Evolutionary conservation across 2,888 invertebrate genomes (phyloP).

Genomic region (Allacma fusca): DNA sequence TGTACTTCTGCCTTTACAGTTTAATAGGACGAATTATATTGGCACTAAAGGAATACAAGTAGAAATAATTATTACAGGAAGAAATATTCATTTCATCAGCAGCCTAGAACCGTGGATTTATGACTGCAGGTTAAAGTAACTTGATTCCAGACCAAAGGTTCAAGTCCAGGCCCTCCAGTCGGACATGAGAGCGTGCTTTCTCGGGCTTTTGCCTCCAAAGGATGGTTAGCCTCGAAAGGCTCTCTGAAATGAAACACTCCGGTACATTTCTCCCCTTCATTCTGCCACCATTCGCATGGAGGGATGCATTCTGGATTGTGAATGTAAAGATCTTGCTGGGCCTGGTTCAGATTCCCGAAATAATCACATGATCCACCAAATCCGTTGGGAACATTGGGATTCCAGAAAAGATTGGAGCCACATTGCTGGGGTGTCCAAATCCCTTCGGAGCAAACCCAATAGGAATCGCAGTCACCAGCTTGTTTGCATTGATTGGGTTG

Average conservation of each 20-base stretch:
- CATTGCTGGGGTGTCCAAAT: not conserved
- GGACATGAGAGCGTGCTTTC: constrained; percentile 8
- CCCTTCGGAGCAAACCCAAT: not conserved
- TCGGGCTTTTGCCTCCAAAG: not conserved
- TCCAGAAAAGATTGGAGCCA: constrained; percentile 29
- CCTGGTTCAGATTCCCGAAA: not conserved
- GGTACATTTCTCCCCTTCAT: constrained; percentile 4
- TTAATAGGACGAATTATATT: too few species aligned
- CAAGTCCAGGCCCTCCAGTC: not conserved
- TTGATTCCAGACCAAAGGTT: not conserved
- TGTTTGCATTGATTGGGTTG: not conserved
- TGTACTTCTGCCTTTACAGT: too few species aligned
- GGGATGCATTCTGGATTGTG: constrained; percentile 17
- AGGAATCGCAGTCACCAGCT: not conserved
- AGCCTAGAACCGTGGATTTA: not conserved
- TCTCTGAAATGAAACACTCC: constrained; percentile 14
- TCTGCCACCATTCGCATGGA: constrained; percentile 30
- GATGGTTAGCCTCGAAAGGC: not conserved
- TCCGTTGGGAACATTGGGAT: not conserved
- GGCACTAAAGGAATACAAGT: too few species aligned
- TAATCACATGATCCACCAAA: constrained; percentile 28
- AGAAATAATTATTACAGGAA: too few species aligned
- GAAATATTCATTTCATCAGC: not conserved
- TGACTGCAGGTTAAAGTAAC: not conserved
- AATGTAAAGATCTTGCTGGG: not conserved